phyloP scores from a whole-genome alignment of 2,888 invertebrate genomes.

The Incurvaria masculella region DNA sequence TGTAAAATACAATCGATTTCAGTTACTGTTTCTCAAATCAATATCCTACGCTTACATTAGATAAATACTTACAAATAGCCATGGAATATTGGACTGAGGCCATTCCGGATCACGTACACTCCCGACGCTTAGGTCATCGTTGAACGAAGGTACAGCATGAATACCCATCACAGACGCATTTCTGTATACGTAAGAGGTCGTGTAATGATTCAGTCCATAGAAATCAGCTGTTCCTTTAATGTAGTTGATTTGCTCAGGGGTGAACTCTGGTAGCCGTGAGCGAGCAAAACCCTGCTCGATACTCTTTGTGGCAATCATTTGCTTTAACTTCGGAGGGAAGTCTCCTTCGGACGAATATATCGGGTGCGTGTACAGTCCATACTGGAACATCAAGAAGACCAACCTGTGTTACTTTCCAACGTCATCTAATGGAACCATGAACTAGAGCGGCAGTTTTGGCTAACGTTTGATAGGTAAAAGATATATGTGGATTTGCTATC shows the following conservation, averaged over 20 bases:
- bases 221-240: background rate
- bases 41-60: no score
- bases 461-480: no score
- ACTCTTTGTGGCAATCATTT: background rate
- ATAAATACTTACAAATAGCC: no score
- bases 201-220: background rate
- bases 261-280: background rate
- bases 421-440: no score
- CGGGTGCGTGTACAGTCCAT: constrained; percentile 13
- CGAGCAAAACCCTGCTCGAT: background rate
- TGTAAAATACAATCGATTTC: no score
- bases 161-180: background rate
- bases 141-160: background rate
- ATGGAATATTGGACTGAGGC: no score
- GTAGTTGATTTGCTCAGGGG: background rate
- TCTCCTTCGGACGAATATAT: background rate
- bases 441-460: no score
- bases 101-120: background rate
- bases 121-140: background rate
- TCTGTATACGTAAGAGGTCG: background rate
- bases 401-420: no score
- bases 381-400: no score
- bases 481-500: no score
- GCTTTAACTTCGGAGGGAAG: background rate
- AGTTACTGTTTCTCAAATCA: no score